Conservation (phyloP, 2,888 invertebrate genomes). For the Sipha maydis region DNA sequence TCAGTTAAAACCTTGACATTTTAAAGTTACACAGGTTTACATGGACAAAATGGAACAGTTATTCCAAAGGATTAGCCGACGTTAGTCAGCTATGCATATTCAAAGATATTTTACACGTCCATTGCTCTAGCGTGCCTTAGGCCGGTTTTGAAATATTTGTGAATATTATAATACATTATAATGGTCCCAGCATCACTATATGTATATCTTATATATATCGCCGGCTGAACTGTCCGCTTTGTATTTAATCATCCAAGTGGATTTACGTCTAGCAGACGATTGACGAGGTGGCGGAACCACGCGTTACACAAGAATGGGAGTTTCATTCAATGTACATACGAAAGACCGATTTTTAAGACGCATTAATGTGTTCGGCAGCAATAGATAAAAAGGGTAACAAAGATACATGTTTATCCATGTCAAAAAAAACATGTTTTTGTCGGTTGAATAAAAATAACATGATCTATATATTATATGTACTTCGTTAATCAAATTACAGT, state of each 20-base stretch:
- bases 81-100: not conserved
- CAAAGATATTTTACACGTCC: constrained; percentile 9
- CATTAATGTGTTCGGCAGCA: not conserved
- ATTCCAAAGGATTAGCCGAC: constrained; percentile 52
- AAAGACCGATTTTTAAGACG: constrained; percentile 4
- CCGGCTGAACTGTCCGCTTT: constrained; percentile 33
- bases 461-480: not conserved
- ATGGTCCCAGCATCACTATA: not conserved
- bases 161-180: constrained; percentile 37
- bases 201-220: not conserved
- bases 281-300: constrained; percentile 22
- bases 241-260: constrained; percentile 45
- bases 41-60: constrained; percentile 44
- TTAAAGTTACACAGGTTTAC: constrained; percentile 44
- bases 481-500: not conserved
- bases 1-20: constrained; percentile 57
- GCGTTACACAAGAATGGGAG: constrained; percentile 1
- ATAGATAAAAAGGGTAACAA: not conserved
- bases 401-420: not conserved
- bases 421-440: not conserved
- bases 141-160: constrained; percentile 54
- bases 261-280: constrained; percentile 29
- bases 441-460: not conserved
- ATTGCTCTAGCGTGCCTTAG: not conserved
- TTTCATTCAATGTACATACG: constrained; percentile 7